Base-by-base conservation (phyloP, 2,113 vertebrate species). In the Chloropsis hardwickii region DNA sequence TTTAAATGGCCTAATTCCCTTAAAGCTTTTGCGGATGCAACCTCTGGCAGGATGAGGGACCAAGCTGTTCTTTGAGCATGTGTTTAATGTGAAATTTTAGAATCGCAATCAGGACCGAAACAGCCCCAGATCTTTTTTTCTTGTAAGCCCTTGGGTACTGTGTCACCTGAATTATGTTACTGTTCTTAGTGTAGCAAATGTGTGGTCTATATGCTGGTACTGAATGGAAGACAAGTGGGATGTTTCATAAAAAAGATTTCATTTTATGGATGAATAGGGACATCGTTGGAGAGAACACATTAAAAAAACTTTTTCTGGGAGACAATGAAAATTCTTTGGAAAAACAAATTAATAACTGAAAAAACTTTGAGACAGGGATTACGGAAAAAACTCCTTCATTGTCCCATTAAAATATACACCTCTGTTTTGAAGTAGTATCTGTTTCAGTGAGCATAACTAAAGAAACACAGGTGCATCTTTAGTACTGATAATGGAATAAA, bases 201-300 rank as follows among this genome's bases (percentile, higher is more conserved):
- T 27, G 5, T 53, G 11, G 7, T 57, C 58, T 86, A 1, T 83
- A 27, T 51, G 42, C 29, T 94, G 28, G 44, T 28, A 27, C 53
- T 69, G 61, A 85, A 54, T 51, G 33, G 54, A 91, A 62, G 28
- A 40, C 27, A 62, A 82, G 24, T 70, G n/a, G 19, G 25, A 70
- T 60, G 13, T 67, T 92, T 83, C 5, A 62, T 76, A n/a, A 11
- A 27, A 62, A 70, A 53, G 1, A 57, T 48, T 87, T 92, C 12
- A 39, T 7, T 71, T 92, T 77, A 39, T 31, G 31, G 29, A 28
- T 90, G 22, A 88, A 45, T 48, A 58, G 18, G 14, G 24, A 4
- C 12, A 35, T 69, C 0, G 1, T 10, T 74, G 40, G 27, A 84
- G 24, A 84, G 5, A 13, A 77, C 6, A 0, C 3, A 44, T 39